Conservation (phyloP, 2,888 invertebrate species). For the Cataglyphis altisquamis region DNA sequence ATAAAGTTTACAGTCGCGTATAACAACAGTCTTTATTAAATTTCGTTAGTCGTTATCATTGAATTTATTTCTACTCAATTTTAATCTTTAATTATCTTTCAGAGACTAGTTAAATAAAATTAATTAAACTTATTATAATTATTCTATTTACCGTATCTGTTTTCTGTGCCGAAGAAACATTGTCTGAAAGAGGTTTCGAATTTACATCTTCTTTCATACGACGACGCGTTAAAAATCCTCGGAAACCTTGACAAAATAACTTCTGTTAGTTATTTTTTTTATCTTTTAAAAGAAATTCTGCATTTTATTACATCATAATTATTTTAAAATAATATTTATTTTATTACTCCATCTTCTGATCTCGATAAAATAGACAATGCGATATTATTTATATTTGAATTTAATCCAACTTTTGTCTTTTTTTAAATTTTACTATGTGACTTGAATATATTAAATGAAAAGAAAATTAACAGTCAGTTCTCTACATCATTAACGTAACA, state of each 20-base stretch:
- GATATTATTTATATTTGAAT: constrained; percentile 18
- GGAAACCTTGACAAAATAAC: constrained; percentile 72
- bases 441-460: constrained; percentile 8
- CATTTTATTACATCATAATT: background rate
- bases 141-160: constrained; percentile 73
- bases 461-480: constrained; percentile 3
- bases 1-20: background rate
- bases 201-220: constrained; percentile 71
- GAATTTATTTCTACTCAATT: background rate
- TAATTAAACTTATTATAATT: constrained; percentile 1
- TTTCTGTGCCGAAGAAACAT: constrained; percentile 77
- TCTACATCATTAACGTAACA: background rate
- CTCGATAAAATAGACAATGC: background rate
- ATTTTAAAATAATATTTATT: background rate
- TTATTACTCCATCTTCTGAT: background rate
- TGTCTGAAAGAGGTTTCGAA: constrained; percentile 74
- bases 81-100: constrained; percentile 15
- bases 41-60: background rate
- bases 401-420: background rate
- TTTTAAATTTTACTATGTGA: constrained; percentile 5
- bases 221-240: constrained; percentile 80
- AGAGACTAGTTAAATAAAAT: background rate
- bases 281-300: background rate
- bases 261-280: background rate
- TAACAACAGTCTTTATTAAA: background rate